Evolutionary conservation across 2,113 vertebrate genomes (phyloP).

Genomic region (Hystrix brachyura): DNA sequence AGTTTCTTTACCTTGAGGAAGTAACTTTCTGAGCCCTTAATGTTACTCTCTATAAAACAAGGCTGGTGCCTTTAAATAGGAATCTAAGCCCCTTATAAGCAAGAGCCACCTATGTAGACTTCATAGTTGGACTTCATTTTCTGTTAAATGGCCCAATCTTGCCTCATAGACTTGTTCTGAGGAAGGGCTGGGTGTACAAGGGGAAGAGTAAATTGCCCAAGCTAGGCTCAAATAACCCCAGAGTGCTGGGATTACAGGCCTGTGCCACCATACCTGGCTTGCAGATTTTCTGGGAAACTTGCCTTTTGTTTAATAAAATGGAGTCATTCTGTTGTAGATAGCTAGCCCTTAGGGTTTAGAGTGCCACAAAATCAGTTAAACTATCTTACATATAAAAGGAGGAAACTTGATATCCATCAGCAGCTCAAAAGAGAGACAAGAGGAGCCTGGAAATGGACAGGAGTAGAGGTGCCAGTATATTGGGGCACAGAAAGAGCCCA

Average conservation of each 20-base stretch:
- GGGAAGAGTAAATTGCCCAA: background rate
- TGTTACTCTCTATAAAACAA: background rate
- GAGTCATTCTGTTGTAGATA: constrained; percentile 24
- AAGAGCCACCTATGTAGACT: constrained; percentile 2
- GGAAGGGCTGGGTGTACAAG: background rate
- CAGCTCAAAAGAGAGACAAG: background rate
- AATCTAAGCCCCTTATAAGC: constrained; percentile 37
- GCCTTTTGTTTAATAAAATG: constrained; percentile 60
- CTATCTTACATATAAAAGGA: background rate
- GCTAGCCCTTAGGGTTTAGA: background rate
- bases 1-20: constrained; percentile 29
- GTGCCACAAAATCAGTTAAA: constrained; percentile 54
- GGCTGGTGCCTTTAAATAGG: background rate
- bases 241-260: background rate
- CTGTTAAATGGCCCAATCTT: background rate
- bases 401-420: background rate
- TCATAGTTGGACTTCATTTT: background rate
- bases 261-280: background rate
- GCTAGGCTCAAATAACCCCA: background rate
- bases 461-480: background rate
- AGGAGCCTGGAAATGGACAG: constrained; percentile 2
- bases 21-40: background rate
- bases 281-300: background rate
- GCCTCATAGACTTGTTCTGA: constrained; percentile 4
- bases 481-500: constrained; percentile 5